Evolutionary conservation across 2,888 invertebrate genomes (phyloP).

Genomic region (Drosophila diplacantha): DNA sequence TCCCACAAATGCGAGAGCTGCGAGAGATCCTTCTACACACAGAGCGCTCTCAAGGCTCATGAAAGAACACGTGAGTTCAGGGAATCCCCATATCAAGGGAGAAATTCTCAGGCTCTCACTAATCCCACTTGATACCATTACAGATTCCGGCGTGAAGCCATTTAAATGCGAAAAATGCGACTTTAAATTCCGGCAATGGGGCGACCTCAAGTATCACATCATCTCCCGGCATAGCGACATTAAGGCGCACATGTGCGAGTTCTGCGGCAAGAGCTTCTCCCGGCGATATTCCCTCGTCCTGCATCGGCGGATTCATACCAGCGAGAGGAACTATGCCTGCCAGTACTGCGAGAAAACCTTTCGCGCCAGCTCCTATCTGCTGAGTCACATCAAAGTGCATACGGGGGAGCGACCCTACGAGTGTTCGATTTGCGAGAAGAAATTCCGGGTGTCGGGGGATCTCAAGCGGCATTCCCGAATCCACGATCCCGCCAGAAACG

Average conservation of each 20-base stretch:
- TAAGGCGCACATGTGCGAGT: constrained; percentile 92
- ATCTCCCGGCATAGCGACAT: constrained; percentile 89
- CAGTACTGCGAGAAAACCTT: constrained; percentile 90
- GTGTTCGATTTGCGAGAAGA: constrained; percentile 87
- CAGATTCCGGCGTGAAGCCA: constrained; percentile 88
- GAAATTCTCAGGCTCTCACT: too few species aligned
- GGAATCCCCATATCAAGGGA: not conserved
- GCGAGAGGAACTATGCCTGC: constrained; percentile 91
- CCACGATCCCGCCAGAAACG: constrained; percentile 79
- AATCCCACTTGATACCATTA: not conserved
- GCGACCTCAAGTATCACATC: constrained; percentile 91
- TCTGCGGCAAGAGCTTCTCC: constrained; percentile 92
- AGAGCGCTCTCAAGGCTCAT: constrained; percentile 89
- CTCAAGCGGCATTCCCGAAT: constrained; percentile 88
- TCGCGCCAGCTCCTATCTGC: constrained; percentile 90
- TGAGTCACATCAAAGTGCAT: constrained; percentile 90
- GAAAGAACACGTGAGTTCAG: constrained; percentile 81
- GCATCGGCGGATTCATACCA: constrained; percentile 91
- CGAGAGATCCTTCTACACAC: constrained; percentile 89
- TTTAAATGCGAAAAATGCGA: constrained; percentile 88
- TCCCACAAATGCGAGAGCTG: constrained; percentile 88
- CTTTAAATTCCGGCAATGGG: constrained; percentile 90
- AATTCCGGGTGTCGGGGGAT: constrained; percentile 89
- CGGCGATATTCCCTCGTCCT: constrained; percentile 90
- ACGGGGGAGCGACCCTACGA: constrained; percentile 90